Evolutionary conservation across 1,140 invertebrate species (phyloP).

Genomic region (Drosophila bocqueti): DNA sequence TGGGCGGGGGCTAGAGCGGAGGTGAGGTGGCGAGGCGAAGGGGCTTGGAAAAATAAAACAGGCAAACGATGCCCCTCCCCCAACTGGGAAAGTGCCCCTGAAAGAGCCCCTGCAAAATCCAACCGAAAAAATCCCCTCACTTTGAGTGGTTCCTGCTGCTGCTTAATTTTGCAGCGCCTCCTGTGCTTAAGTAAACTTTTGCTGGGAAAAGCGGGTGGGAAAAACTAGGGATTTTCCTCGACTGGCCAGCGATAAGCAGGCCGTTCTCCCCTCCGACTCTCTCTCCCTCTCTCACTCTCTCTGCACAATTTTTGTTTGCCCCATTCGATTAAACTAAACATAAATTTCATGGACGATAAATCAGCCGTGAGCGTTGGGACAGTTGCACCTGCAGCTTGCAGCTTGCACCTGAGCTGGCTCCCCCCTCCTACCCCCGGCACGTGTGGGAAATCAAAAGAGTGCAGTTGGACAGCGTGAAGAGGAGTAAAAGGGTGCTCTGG

Average conservation of each 20-base stretch:
- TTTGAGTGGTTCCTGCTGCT: conserved; percentile 57
- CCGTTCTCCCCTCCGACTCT: background rate
- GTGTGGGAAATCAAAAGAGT: conserved; percentile 58
- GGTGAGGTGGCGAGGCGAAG: background rate
- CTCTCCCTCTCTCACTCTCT: background rate
- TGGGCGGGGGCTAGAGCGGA: background rate
- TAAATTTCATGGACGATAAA: conserved; percentile 79
- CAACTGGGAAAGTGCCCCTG: background rate
- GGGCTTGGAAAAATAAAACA: conserved; percentile 55
- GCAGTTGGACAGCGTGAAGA: conserved; percentile 5
- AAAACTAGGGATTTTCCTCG: conserved; percentile 5
- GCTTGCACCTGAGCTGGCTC: conserved; percentile 6
- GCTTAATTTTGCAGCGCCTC: conserved; percentile 64
- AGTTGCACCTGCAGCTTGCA: conserved; percentile 59
- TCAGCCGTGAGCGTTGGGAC: conserved; percentile 66
- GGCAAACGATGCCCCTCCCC: background rate
- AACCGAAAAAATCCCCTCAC: conserved; percentile 15
- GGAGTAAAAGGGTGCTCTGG: too few relatives aligned
- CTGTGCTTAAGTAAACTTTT: conserved; percentile 64
- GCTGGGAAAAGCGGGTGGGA: background rate
- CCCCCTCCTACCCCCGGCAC: conserved; percentile 5
- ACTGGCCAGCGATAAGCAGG: conserved; percentile 61
- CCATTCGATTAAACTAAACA: conserved; percentile 80
- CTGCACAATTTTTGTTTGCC: conserved; percentile 64
- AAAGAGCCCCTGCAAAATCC: background rate